Conservation (phyloP, 2,888 invertebrate genomes). For the Cremastinae sp. region DNA sequence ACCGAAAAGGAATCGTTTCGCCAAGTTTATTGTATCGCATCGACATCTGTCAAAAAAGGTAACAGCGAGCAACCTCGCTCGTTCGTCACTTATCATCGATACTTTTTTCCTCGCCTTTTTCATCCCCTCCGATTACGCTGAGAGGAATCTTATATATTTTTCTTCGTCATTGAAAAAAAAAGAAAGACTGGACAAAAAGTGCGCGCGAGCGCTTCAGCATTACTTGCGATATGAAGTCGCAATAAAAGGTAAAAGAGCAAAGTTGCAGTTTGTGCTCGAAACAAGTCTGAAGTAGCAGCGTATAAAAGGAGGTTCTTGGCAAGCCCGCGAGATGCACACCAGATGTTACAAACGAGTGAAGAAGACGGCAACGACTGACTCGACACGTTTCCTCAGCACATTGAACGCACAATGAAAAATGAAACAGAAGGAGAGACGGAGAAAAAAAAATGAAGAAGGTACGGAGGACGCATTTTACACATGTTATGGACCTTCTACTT, state of each 20-base stretch:
- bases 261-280: conserved; percentile 42
- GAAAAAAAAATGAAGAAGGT: conserved; percentile 51
- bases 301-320: conserved; percentile 55
- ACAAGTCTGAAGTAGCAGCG: conserved; percentile 48
- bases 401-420: conserved; percentile 55
- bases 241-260: conserved; percentile 69
- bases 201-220: conserved; percentile 50
- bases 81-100: not conserved
- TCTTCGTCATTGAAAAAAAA: not conserved
- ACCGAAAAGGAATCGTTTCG: conserved; percentile 26
- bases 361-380: conserved; percentile 72
- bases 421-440: conserved; percentile 37
- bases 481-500: conserved; percentile 67
- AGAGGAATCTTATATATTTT: too few relatives aligned
- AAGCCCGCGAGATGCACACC: conserved; percentile 61
- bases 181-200: conserved; percentile 48
- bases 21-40: conserved; percentile 17
- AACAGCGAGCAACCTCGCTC: not conserved
- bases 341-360: conserved; percentile 71
- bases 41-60: not conserved
- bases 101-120: not conserved
- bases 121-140: too few relatives aligned
- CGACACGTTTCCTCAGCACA: conserved; percentile 72
- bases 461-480: conserved; percentile 57
- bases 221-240: conserved; percentile 62